Percentiles rank a stretch among this genome's conserved stretches.
These are phyloP conservation scores for Phylloscopus trochilus DNA, from an alignment of 2,113 vertebrate genomes.

Conservation along the genomic window DNA sequence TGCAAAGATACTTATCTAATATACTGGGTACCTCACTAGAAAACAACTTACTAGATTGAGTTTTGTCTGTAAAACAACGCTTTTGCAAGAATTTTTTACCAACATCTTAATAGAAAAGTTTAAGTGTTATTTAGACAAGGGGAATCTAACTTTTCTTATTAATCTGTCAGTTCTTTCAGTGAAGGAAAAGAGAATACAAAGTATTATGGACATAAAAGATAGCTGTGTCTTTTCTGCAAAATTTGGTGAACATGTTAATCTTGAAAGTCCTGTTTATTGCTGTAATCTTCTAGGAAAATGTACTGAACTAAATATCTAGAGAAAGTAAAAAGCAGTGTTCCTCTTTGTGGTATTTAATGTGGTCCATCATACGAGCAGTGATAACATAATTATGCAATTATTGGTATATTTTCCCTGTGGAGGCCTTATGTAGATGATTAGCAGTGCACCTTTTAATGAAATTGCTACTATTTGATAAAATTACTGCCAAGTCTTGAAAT, in stretches of 20 bases:
- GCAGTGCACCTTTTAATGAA: constrained; percentile 67
- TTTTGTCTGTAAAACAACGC: background rate
- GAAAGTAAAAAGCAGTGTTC: constrained; percentile 41
- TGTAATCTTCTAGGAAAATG: constrained; percentile 57
- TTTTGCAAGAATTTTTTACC: background rate
- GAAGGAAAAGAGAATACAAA: background rate
- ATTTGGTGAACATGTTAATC: constrained; percentile 7
- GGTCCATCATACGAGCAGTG: constrained; percentile 43
- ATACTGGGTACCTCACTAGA: background rate
- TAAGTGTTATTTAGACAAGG: background rate
- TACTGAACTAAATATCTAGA: constrained; percentile 4
- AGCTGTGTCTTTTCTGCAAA: background rate
- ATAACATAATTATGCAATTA: constrained; percentile 70
- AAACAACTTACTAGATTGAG: background rate
- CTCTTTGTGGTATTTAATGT: constrained; percentile 55
- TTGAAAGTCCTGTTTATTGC: constrained; percentile 37
- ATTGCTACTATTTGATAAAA: constrained; percentile 73
- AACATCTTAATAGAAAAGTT: background rate
- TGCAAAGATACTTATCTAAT: background rate
- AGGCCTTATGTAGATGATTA: constrained; percentile 52
- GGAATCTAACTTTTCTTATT: background rate
- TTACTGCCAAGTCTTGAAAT: constrained; percentile 67
- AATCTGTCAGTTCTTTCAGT: background rate
- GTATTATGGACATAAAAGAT: background rate
- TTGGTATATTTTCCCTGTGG: constrained; percentile 53